Conservation (phyloP, 2,797 vertebrate species). For the Neosalanx taihuensis region DNA sequence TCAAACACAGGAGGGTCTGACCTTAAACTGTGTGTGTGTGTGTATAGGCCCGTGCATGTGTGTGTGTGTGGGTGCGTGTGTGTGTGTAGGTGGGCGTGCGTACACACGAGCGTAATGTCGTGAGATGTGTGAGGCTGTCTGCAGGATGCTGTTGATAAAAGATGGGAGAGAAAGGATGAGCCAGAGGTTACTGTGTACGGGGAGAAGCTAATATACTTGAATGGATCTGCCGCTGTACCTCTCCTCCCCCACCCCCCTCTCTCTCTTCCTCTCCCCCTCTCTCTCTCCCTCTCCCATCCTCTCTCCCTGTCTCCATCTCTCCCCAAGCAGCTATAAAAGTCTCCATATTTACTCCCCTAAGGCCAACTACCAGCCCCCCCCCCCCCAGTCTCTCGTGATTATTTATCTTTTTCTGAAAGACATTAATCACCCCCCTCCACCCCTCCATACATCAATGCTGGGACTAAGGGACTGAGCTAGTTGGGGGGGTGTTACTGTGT, state of each 20-base stretch:
- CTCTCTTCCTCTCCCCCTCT: conserved; percentile 35
- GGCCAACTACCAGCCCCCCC: conserved; percentile 71
- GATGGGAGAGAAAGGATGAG: conserved; percentile 68
- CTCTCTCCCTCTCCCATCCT: conserved; percentile 30
- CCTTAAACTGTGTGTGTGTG: conserved; percentile 40
- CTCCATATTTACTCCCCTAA: conserved; percentile 79
- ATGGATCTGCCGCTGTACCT: conserved; percentile 69
- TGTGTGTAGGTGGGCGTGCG: conserved; percentile 16
- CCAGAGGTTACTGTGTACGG: conserved; percentile 67
- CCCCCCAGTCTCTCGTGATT: conserved; percentile 72
- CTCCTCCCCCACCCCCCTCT: conserved; percentile 43
- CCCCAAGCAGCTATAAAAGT: conserved; percentile 71
- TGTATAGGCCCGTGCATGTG: conserved; percentile 10
- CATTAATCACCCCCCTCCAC: conserved; percentile 66
- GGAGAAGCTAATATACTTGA: conserved; percentile 72
- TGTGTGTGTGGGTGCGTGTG: conserved; percentile 42
- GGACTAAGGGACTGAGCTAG: neutral
- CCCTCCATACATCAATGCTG: conserved; percentile 55
- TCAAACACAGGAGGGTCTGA: conserved; percentile 68
- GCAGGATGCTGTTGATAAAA: conserved; percentile 60
- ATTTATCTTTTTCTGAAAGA: conserved; percentile 76
- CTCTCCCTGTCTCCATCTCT: conserved; percentile 41
- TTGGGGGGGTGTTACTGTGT: neutral
- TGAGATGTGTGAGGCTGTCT: conserved; percentile 18
- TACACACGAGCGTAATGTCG: neutral